phyloP scores from a whole-genome alignment of 1,140 invertebrate species.

The Ceratina calcarata region DNA sequence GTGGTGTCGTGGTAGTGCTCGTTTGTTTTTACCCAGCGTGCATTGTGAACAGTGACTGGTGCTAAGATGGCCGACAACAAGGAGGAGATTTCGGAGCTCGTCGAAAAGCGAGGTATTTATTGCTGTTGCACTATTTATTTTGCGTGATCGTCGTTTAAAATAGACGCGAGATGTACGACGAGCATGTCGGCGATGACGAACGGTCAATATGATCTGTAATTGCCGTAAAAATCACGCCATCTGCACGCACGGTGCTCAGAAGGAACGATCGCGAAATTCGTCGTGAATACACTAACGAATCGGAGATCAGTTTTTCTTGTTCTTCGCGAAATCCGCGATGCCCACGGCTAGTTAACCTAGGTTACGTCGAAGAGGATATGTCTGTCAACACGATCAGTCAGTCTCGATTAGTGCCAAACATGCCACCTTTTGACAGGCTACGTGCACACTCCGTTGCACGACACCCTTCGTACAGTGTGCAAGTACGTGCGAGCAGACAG shows the following conservation, averaged over 20 bases:
- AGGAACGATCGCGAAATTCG: constrained; percentile 48
- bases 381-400: constrained; percentile 43
- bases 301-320: constrained; percentile 19
- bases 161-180: not conserved
- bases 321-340: constrained; percentile 13
- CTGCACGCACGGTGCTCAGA: constrained; percentile 57
- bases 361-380: constrained; percentile 8
- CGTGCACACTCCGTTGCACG: constrained; percentile 41
- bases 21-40: constrained; percentile 78
- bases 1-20: constrained; percentile 55
- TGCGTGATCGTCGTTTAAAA: constrained; percentile 11
- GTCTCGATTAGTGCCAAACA: constrained; percentile 27
- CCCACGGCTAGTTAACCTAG: constrained; percentile 19
- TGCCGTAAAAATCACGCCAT: constrained; percentile 67
- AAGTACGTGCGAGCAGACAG: constrained; percentile 29
- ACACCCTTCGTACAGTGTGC: constrained; percentile 34
- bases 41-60: constrained; percentile 80
- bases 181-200: not conserved
- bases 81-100: constrained; percentile 82
- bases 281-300: constrained; percentile 37
- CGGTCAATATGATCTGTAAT: constrained; percentile 50
- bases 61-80: constrained; percentile 84
- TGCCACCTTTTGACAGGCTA: constrained; percentile 58
- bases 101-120: constrained; percentile 81
- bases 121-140: constrained; percentile 39